Evolutionary conservation across 2,113 vertebrate species (phyloP), one percentile per base, ranked within the genome.

Genomic region (Arenaria interpres): DNA sequence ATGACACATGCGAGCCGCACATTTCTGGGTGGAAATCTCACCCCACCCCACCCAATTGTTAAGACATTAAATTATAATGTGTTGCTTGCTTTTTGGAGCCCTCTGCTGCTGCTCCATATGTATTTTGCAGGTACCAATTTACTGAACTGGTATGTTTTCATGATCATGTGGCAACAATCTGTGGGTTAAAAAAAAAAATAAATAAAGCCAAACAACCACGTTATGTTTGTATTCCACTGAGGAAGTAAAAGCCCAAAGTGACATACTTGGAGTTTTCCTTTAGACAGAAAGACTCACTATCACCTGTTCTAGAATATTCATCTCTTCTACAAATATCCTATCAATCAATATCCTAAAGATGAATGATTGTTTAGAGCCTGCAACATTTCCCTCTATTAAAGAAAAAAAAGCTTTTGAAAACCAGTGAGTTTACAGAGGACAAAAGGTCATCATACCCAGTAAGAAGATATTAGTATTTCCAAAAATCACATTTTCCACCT

Each of bases 21-120:
- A 15, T 22, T 46, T 66, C 85, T 76, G 56, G 13, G 19, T 57
- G 68, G 63, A 50, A 64, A 60, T 51, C 60, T 91, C 43, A 85
- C 79, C 54, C 45, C 35, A 71, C 72, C 85, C 78, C 24, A 50
- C 33, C 66, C 37, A 21, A 24, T 32, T 35, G 48, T 32, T 69
- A 59, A 84, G 68, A 63, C 20, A 14, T 18, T 28, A 63, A 30
- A 27, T 69, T 35, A 32, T 14, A 59, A 71, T 1, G 63, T 48
- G 74, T 66, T 80, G 50, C 89, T 80, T 76, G 93, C 50, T 92
- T 91, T 94, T 71, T 85, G 85, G 93, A 89, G 93, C 89, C 93
- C 89, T 94, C 93, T 92, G 89, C 89, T 94, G 89, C 89, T 92
- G 68, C 50, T 69, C 89, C 63, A 30, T 13, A 33, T 43, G 57